Evolutionary conservation across 2,888 invertebrate species (phyloP).

Genomic region (Amphipoea lucens): DNA sequence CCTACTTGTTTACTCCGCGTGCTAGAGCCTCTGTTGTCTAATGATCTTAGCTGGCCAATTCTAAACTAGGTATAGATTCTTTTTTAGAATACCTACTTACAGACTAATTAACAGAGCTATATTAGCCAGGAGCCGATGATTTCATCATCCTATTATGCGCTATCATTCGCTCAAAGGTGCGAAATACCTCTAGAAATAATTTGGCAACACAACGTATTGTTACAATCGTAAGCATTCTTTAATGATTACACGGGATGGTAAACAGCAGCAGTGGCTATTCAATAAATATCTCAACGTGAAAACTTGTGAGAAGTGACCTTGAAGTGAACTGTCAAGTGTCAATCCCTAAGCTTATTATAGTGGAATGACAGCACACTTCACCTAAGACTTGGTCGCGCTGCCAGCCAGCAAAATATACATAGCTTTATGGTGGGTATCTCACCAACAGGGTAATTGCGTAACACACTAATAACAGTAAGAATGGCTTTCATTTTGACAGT

Average conservation of each 20-base stretch:
- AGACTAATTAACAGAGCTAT: neutral
- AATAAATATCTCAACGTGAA: neutral
- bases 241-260: slow-evolving; percentile 10
- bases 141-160: neutral
- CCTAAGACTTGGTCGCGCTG: no score
- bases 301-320: neutral
- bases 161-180: slow-evolving; percentile 10
- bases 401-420: no score
- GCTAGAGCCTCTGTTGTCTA: neutral
- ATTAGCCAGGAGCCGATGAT: neutral
- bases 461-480: no score
- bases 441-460: no score
- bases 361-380: no score
- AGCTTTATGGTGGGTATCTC: no score
- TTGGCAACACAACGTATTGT: slow-evolving; percentile 41
- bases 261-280: slow-evolving; percentile 11
- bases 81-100: neutral
- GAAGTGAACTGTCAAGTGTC: neutral
- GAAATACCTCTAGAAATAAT: slow-evolving; percentile 43
- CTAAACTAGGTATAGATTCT: no score
- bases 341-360: no score
- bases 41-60: neutral
- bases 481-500: no score
- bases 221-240: slow-evolving; percentile 26
- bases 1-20: no score